Evolutionary conservation across 2,888 invertebrate species (phyloP), one percentile per base, ranked within the genome.

Genomic region (Polietes domitor): DNA sequence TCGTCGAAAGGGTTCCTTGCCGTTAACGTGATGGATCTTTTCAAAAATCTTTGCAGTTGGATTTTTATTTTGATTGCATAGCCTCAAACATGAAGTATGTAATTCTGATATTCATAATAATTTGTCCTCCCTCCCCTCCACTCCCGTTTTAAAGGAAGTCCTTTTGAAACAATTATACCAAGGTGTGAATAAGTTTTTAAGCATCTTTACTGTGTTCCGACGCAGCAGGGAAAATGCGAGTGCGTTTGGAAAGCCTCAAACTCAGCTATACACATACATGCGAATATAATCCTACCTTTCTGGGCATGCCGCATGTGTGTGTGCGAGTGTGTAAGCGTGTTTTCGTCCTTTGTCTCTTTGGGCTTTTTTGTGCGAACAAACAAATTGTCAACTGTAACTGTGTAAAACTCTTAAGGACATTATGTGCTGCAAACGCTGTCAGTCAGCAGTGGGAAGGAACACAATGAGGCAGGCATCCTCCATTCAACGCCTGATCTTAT

Each of bases 151-250:
- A 9, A 7, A 79, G 71, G 77, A 82, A 83, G 88, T 24, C 58
- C 53, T 24, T n/a, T 50, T 65, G 47, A 79, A 72, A 85, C 88
- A 84, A 89, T 92, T 92, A 90, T 91, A 88, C 88, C 89, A 88
- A 90, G 92, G 91, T 92, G 91, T 92, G 91, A 92, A 92, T 91
- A 92, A 91, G 91, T 89, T 89, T 88, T 88, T 89, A 91, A 91
- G 92, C 90, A 89, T 89, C 88, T 81, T 68, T 82, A 78, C 21
- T 65, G 73, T 70, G 58, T 70, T 58, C 70, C 3, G 6, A 15
- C 15, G 19, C 24, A 68, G 1, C 83, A 85, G 83, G 86, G 55
- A 84, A 86, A 37, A 65, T 89, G 89, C 87, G 89, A 88, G 88
- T 89, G 89, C 89, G 88, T 68, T 76, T 78, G 78, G 72, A 74